Conservation (phyloP, 2,797 vertebrate species). For the Eulemur rubriventer region DNA sequence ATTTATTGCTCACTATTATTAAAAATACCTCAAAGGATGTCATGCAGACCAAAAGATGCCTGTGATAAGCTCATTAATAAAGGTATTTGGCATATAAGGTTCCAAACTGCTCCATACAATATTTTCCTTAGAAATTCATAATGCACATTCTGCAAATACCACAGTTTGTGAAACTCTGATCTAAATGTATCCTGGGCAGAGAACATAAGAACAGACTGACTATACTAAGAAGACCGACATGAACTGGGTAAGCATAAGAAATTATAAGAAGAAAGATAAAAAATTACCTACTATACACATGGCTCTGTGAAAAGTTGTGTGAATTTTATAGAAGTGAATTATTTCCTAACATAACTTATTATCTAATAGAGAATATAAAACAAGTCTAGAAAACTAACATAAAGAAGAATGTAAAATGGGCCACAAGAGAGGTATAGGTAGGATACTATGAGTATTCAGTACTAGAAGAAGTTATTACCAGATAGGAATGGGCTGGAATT, state of each 20-base stretch:
- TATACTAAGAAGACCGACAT: neutral
- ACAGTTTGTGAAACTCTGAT: neutral
- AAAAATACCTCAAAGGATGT: neutral
- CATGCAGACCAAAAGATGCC: neutral
- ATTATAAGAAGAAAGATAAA: neutral
- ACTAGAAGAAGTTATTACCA: neutral
- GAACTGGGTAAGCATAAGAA: constrained; percentile 1
- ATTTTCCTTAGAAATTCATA: neutral
- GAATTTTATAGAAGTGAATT: neutral
- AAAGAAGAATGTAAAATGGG: neutral
- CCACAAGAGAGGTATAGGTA: neutral
- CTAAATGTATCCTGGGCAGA: neutral
- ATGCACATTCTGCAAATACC: neutral
- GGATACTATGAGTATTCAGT: neutral
- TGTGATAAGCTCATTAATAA: neutral
- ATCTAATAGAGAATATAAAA: neutral
- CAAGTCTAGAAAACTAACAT: constrained; percentile 2
- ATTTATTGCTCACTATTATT: neutral
- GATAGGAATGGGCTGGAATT: neutral
- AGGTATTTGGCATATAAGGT: neutral
- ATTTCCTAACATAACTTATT: neutral
- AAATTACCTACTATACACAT: neutral
- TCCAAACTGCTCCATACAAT: neutral
- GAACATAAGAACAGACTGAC: neutral
- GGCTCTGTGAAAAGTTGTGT: neutral